Evolutionary conservation across 2,113 vertebrate genomes (phyloP).

Genomic region (Herpetotheres cachinnans): DNA sequence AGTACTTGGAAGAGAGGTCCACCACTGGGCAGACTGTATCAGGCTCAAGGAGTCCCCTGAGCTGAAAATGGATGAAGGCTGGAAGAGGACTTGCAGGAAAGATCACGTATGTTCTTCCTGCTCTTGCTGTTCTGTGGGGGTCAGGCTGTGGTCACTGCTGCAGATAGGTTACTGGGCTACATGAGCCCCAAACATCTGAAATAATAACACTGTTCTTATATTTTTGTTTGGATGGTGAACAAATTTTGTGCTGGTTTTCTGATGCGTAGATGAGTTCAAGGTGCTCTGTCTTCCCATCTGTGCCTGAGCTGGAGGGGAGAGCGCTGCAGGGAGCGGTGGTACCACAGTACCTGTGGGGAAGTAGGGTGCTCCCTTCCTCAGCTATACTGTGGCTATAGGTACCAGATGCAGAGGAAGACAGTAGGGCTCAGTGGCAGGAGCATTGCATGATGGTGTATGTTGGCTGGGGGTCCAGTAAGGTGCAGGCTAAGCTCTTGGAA

Average conservation of each 20-base stretch:
- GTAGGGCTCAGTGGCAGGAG: not conserved
- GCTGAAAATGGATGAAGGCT: not conserved
- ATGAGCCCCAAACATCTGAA: not conserved
- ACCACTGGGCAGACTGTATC: not conserved
- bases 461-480: not conserved
- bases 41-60: not conserved
- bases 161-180: not conserved
- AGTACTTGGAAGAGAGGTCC: not conserved
- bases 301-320: not conserved
- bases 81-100: not conserved
- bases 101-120: not conserved
- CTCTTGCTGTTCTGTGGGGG: not conserved
- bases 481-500: not conserved
- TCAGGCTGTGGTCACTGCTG: not conserved
- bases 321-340: not conserved
- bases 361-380: fast-evolving
- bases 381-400: not conserved
- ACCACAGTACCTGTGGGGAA: not conserved
- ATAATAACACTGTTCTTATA: not conserved
- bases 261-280: not conserved
- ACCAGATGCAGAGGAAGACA: not conserved
- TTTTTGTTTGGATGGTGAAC: not conserved
- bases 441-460: not conserved
- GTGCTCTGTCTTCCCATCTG: not conserved
- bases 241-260: not conserved